Percentiles rank a stretch among this genome's conserved stretches.
Conservation (phyloP, 2,797 vertebrate genomes). For the Sebastes reedi region DNA sequence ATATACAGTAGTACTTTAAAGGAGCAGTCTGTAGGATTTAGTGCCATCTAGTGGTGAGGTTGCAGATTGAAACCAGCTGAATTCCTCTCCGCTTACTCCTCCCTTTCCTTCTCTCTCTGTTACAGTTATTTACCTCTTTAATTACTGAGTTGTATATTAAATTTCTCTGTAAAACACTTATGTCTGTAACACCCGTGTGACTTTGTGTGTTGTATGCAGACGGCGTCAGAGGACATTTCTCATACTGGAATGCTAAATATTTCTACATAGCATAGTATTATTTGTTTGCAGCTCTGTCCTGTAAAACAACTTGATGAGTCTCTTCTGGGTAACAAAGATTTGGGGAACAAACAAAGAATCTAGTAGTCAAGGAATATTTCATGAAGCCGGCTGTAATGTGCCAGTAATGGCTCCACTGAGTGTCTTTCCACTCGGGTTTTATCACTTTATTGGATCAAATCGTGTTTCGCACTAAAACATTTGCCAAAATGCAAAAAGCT, state of each 20-base stretch:
- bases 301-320: not conserved
- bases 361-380: not conserved
- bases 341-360: not conserved
- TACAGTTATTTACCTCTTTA: too few relatives aligned
- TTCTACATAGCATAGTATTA: not conserved
- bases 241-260: not conserved
- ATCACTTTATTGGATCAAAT: not conserved
- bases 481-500: not conserved
- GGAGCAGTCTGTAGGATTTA: too few relatives aligned
- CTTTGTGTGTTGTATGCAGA: not conserved
- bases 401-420: not conserved
- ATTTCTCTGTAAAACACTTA: too few relatives aligned
- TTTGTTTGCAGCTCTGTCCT: not conserved
- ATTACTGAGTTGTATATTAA: too few relatives aligned
- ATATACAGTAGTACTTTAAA: too few relatives aligned
- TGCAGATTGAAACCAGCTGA: too few relatives aligned
- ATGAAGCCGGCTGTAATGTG: not conserved
- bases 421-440: not conserved
- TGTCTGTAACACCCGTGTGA: not conserved
- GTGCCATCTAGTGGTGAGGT: too few relatives aligned
- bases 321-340: not conserved
- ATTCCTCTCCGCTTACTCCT: too few relatives aligned
- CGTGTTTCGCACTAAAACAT: not conserved
- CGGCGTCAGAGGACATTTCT: not conserved
- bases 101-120: too few relatives aligned